Evolutionary conservation across 2,888 invertebrate genomes (phyloP), one percentile per base, ranked within the genome.

Genomic region (Apamea epomidion): DNA sequence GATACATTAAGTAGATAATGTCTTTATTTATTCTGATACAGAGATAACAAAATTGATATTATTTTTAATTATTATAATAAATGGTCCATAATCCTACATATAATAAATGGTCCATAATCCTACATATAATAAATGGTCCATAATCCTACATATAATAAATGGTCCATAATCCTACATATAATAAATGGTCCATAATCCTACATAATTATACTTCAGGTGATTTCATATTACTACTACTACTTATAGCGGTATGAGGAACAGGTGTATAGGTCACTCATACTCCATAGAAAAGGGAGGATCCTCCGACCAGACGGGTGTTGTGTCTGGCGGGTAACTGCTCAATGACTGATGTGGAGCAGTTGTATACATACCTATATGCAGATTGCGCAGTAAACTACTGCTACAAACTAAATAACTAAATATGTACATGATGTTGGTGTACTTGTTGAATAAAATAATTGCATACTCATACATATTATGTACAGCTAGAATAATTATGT

Each of bases 1-100:
- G 70, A 74, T 86, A 54, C 54, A 54, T 64, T 42, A 60, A 51
- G 51, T 70, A 78, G 78, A 85, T 78, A 78, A 70, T 67, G 3
- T 48, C 29, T 71, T 62, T 84, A 67, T 71, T 45, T 75, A 25
- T 32, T 48, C 25, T 73, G 77, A 86, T 86, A 86, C 37, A n/a
- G 75, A 67, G 86, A 78, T 86, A 84, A 70, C 65, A 64, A 64
- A 76, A 65, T 37, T 65, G 68, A 86, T 86, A 82, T 73, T 69
- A 64, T 73, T 82, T 80, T 75, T 65, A 83, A 76, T 74, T 75
- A 69, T 48, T 65, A 83, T 75, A 80, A 69, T 32, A 64, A 45
- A 51, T 69, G 16, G 10, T 76, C 58, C 29, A 54, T 69, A 54
- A 58, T 58, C 42, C 29, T 73, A 80, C 16, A 54, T 60, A 29